Percentiles rank a stretch among this genome's conserved stretches.
Evolutionary conservation across 1,140 invertebrate species (phyloP).

Genomic region (Aphis craccivora): DNA sequence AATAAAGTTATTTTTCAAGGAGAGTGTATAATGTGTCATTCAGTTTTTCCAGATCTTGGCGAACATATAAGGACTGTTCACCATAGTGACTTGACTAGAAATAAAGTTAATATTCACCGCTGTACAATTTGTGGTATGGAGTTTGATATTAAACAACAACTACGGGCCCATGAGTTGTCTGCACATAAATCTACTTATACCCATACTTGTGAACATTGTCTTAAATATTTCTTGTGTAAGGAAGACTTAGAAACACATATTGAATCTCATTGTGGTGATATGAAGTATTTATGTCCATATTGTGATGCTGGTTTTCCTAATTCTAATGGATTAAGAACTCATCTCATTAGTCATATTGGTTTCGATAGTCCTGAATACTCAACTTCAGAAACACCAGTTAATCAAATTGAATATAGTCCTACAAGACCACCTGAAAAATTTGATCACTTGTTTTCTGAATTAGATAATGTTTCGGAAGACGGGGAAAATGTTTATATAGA

Average conservation of each 20-base stretch:
- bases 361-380: not conserved
- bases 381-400: not conserved
- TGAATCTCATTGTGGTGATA: not conserved
- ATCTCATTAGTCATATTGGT: conserved; percentile 24
- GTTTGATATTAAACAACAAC: conserved; percentile 27
- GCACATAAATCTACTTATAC: not conserved
- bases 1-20: conserved; percentile 45
- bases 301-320: conserved; percentile 53
- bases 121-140: conserved; percentile 15
- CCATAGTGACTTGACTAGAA: not conserved
- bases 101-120: not conserved
- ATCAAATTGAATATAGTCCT: conserved; percentile 27
- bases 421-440: conserved; percentile 24
- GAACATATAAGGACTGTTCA: conserved; percentile 45
- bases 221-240: not conserved
- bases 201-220: conserved; percentile 42
- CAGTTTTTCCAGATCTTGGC: conserved; percentile 45
- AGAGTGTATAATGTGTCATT: conserved; percentile 53
- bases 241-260: conserved; percentile 29
- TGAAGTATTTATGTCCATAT: conserved; percentile 54
- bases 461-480: not conserved
- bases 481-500: not conserved
- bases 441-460: conserved; percentile 18
- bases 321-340: conserved; percentile 35
- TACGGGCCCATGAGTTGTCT: not conserved